Percentiles rank a stretch among this genome's conserved stretches.
Evolutionary conservation across 1,140 invertebrate species (phyloP).

Genomic region (Agrilus planipennis): DNA sequence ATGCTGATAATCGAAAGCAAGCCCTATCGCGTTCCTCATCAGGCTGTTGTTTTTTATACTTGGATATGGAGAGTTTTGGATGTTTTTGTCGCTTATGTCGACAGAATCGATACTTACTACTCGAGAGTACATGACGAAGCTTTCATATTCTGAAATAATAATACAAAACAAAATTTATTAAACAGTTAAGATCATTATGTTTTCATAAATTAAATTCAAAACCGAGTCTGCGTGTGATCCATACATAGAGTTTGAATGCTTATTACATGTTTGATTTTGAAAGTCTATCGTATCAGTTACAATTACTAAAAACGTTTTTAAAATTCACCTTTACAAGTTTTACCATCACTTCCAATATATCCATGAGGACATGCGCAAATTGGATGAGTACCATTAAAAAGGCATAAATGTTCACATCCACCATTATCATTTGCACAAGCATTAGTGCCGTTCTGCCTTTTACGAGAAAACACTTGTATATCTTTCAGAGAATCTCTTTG

Average conservation of each 20-base stretch:
- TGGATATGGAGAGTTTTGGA: conserved; percentile 63
- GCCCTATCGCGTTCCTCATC: conserved; percentile 74
- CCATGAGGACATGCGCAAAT: conserved; percentile 68
- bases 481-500: conserved; percentile 61
- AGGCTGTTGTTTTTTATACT: conserved; percentile 56
- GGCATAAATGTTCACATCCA: conserved; percentile 61
- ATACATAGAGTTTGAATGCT: no score
- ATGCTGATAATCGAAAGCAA: conserved; percentile 64
- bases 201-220: no score
- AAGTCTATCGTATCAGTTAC: no score
- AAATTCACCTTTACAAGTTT: conserved; percentile 45
- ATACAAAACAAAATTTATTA: no score
- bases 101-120: conserved; percentile 64
- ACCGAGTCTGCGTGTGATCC: no score
- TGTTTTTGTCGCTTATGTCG: conserved; percentile 53
- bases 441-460: conserved; percentile 47
- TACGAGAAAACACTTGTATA: conserved; percentile 47
- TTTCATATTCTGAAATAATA: conserved; percentile 49
- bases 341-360: conserved; percentile 46
- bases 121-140: conserved; percentile 64
- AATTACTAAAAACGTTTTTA: no score
- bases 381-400: conserved; percentile 55
- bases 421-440: conserved; percentile 61
- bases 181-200: no score
- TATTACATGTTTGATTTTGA: no score